Base-by-base conservation (phyloP, 1,140 invertebrate species). In the Diabrotica undecimpunctata region DNA sequence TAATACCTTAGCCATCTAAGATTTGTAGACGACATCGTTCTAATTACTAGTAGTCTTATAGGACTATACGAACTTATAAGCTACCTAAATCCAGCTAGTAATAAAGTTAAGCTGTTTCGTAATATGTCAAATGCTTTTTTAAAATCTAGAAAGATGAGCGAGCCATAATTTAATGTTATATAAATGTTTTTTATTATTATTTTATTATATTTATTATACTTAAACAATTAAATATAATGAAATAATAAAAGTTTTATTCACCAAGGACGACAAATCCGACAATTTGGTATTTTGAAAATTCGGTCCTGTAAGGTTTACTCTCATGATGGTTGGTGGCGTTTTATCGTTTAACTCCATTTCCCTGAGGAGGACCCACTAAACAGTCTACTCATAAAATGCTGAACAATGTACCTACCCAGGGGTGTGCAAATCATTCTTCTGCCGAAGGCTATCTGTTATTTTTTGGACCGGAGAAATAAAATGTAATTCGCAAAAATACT, bases 301-400 rank as follows among this genome's bases (percentile, higher is more conserved):
- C 53, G 53, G 53, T 54, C 53, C 53, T 25, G 53, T 13, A n/a
- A 8, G 12, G 12, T 10, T 54, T 54, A 10, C 8, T 46, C 41
- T 14, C 8, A 14, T 9, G 46, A 53, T 52, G 62, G 66, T 63
- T 9, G 46, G 57, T 52, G 62, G 66, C 66, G 61, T 67, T 70
- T 70, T 70, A 70, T 70, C 69, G 66, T 63, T 67, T 67, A 70
- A 54, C 69, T 67, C 66, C 63, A 67, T 67, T 70, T 70, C 61
- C 65, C 62, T 54, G 14, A 65, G 64, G 66, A 65, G 62, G 54
- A 60, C 13, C 54, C 60, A 67, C 66, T 70, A 70, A 70, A 61
- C 66, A 55, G 66, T 53, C 53, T 60, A 66, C 66, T 67, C 69
- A 70, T 70, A 70, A 46, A 70, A 70, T 70, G 69, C 60, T 70